Conservation (phyloP, 2,888 invertebrate genomes). For the Aphelenchoides bicaudatus region DNA sequence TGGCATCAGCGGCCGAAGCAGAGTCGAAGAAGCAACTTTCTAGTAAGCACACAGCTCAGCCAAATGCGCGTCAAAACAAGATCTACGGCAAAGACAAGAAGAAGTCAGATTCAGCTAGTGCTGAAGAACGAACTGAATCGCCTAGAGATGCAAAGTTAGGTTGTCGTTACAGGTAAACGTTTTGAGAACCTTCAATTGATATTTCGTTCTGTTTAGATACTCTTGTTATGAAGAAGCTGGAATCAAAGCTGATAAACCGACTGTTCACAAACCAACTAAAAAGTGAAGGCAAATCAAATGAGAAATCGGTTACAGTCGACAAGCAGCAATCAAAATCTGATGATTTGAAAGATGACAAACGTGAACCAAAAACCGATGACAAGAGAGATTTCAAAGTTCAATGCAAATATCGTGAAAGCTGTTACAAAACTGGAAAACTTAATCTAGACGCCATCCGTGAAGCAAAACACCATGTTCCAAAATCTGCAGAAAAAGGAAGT, state of each 20-base stretch:
- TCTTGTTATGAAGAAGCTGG: too few species aligned
- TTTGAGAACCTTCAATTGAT: too few species aligned
- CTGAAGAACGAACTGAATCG: conserved; percentile 18
- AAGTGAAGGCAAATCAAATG: too few species aligned
- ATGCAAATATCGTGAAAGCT: conserved; percentile 49
- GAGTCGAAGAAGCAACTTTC: conserved; percentile 15
- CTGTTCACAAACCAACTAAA: too few species aligned
- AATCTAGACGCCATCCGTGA: conserved; percentile 22
- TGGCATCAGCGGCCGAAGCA: conserved; percentile 24
- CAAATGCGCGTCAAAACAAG: conserved; percentile 11
- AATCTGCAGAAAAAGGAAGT: conserved; percentile 4
- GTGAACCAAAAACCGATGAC: conserved; percentile 15
- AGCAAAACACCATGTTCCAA: conserved; percentile 2
- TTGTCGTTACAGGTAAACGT: too few species aligned
- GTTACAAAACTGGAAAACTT: conserved; percentile 29
- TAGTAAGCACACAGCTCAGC: conserved; percentile 10
- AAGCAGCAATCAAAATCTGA: too few species aligned
- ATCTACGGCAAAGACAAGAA: conserved; percentile 23
- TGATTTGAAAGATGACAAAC: too few species aligned
- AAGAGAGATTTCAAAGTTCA: conserved; percentile 15
- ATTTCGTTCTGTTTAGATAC: too few species aligned
- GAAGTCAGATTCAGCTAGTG: conserved; percentile 33
- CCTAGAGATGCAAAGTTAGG: conserved; percentile 16
- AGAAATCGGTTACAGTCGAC: too few species aligned
- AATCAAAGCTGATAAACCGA: too few species aligned